A percentile compares a stretch with the other conserved stretches of the same genome.
phyloP scores from a whole-genome alignment of 1,140 invertebrate genomes.

The Drosophila azteca region DNA sequence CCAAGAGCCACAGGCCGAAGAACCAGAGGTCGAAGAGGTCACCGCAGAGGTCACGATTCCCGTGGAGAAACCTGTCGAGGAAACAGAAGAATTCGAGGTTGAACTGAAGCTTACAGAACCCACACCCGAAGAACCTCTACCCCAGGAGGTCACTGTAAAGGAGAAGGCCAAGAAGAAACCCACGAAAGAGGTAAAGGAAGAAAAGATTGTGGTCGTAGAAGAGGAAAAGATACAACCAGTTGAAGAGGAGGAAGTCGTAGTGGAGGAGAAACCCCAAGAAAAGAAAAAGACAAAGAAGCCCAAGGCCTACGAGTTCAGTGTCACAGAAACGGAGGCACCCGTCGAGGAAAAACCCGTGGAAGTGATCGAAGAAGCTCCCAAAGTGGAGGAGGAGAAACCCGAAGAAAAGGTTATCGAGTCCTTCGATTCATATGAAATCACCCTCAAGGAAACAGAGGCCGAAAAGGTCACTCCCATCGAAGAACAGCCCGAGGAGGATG shows the following conservation, averaged over 20 bases:
- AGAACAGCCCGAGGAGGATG: slow-evolving; percentile 52
- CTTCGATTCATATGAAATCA: slow-evolving; percentile 69
- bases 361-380: slow-evolving; percentile 44
- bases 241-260: slow-evolving; percentile 16
- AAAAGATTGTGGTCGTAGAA: slow-evolving; percentile 60
- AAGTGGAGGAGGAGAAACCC: slow-evolving; percentile 41
- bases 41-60: slow-evolving; percentile 67
- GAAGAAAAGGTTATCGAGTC: slow-evolving; percentile 65
- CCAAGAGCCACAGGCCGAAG: slow-evolving; percentile 78
- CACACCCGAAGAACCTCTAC: slow-evolving; percentile 60
- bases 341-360: slow-evolving; percentile 49
- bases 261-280: slow-evolving; percentile 26
- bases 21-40: slow-evolving; percentile 71
- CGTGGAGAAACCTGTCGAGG: slow-evolving; percentile 32
- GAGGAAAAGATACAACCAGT: slow-evolving; percentile 54
- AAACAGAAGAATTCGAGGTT: slow-evolving; percentile 55
- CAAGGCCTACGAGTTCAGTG: slow-evolving; percentile 63
- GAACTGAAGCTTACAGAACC: slow-evolving; percentile 59
- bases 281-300: slow-evolving; percentile 45
- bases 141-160: slow-evolving; percentile 75
- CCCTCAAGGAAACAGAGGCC: slow-evolving; percentile 56
- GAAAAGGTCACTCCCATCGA: slow-evolving; percentile 41
- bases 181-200: slow-evolving; percentile 46
- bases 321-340: slow-evolving; percentile 63
- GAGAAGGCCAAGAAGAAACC: slow-evolving; percentile 79